These are phyloP conservation scores for Epinotia ramella DNA, from an alignment of 2,888 invertebrate genomes.

Conservation along the genomic window DNA sequence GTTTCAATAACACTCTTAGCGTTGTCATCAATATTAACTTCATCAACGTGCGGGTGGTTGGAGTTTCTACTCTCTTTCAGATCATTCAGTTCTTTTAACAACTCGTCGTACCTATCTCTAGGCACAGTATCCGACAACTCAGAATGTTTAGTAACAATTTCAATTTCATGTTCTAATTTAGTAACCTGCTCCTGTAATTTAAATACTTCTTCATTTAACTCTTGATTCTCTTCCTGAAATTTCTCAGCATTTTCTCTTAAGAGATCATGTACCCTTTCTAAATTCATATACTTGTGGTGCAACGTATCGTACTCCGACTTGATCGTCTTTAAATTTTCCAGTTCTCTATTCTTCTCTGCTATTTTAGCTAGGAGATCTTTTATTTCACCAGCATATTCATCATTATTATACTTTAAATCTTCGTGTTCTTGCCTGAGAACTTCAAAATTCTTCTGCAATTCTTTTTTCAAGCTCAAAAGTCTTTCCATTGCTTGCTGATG, in stretches of 20 bases:
- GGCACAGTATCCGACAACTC: conserved; percentile 68
- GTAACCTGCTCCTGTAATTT: conserved; percentile 80
- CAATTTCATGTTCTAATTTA: conserved; percentile 78
- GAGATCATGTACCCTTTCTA: conserved; percentile 76
- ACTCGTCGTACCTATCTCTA: conserved; percentile 69
- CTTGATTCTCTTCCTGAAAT: conserved; percentile 83
- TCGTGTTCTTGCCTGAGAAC: conserved; percentile 78
- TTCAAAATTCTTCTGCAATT: conserved; percentile 82
- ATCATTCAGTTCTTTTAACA: conserved; percentile 69
- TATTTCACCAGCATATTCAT: conserved; percentile 76
- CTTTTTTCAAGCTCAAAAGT: conserved; percentile 81
- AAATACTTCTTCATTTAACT: conserved; percentile 81
- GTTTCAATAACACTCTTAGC: conserved; percentile 82
- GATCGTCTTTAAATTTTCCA: conserved; percentile 58
- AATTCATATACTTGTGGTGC: conserved; percentile 78
- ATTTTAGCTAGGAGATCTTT: conserved; percentile 73
- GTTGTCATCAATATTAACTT: conserved; percentile 80
- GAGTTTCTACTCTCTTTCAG: conserved; percentile 67
- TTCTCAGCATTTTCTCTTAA: conserved; percentile 80
- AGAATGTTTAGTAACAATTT: conserved; percentile 65
- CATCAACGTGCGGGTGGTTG: conserved; percentile 69
- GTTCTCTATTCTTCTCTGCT: conserved; percentile 75
- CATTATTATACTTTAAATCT: conserved; percentile 76
- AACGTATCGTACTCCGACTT: conserved; percentile 74
- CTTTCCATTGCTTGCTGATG: conserved; percentile 89